phyloP scores from a whole-genome alignment of 2,797 vertebrate species.

The Carduelis carduelis region DNA sequence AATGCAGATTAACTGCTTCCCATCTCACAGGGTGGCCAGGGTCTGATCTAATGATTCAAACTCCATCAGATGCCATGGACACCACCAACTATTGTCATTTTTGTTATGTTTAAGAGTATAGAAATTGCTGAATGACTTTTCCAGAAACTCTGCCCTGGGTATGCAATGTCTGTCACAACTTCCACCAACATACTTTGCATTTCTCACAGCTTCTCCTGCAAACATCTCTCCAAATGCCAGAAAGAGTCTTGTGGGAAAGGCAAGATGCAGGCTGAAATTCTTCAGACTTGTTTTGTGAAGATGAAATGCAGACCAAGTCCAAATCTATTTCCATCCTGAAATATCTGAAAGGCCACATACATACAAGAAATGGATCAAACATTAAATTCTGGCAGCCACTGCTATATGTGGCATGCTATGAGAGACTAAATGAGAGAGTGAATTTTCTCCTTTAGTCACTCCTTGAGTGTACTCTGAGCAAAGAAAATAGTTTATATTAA shows the following conservation, averaged over 20 bases:
- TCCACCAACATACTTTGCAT: not conserved
- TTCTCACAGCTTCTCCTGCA: not conserved
- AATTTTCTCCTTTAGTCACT: not conserved
- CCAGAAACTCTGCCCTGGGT: not conserved
- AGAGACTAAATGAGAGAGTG: not conserved
- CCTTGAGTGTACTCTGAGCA: not conserved
- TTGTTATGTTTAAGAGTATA: not conserved
- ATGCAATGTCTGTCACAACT: not conserved
- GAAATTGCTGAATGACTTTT: not conserved
- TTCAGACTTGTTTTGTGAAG: not conserved
- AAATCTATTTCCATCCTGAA: not conserved
- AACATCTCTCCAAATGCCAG: not conserved
- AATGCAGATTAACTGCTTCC: slow-evolving; percentile 1
- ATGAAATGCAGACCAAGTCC: not conserved
- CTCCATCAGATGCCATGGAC: not conserved
- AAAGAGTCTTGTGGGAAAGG: not conserved
- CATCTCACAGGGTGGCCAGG: not conserved
- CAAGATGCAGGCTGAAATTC: not conserved
- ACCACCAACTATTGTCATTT: not conserved
- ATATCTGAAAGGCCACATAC: not conserved
- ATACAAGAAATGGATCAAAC: not conserved
- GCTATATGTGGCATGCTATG: not conserved
- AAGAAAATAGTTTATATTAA: not conserved
- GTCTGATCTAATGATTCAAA: not conserved
- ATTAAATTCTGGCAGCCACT: not conserved